Conservation (phyloP, 23 tunicate genomes). For the Ciona savignyi region DNA sequence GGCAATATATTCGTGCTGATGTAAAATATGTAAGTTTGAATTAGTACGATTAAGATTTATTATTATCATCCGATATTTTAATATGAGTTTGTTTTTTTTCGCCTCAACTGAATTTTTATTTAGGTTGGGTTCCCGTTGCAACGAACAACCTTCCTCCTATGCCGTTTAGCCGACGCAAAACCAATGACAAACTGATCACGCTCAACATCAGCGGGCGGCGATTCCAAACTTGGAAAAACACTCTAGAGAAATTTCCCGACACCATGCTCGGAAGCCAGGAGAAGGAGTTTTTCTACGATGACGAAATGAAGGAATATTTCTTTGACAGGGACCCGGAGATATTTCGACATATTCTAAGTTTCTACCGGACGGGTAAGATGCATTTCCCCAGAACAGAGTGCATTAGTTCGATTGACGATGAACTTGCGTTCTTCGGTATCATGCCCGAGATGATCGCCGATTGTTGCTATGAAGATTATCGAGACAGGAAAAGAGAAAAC, state of each 20-base stretch:
- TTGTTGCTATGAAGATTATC: conserved; percentile 97
- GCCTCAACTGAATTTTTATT: no score
- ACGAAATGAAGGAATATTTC: conserved; percentile 76
- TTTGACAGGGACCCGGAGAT: conserved; percentile 97
- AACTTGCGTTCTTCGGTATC: conserved; percentile 89
- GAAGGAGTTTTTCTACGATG: conserved; percentile 94
- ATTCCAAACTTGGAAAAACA: conserved; percentile 77
- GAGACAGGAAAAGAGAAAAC: conserved; percentile 90
- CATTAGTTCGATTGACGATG: conserved; percentile 84
- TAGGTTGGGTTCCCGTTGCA: conserved; percentile 89
- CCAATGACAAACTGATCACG: conserved; percentile 54
- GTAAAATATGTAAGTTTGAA: no score
- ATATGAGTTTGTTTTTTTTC: no score
- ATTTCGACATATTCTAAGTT: conserved; percentile 86
- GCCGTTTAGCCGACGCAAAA: conserved; percentile 29
- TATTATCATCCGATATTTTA: no score
- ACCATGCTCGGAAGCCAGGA: conserved; percentile 87
- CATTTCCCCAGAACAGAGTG: conserved; percentile 98
- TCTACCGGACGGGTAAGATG: conserved; percentile 93
- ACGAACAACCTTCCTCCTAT: conserved; percentile 47
- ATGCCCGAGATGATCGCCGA: conserved; percentile 94
- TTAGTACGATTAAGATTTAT: no score
- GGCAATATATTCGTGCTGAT: no score
- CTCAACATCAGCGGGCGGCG: conserved; percentile 75
- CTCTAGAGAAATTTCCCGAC: conserved; percentile 86